Conservation (phyloP, 2,888 invertebrate species). For the Smittia aterrima region DNA sequence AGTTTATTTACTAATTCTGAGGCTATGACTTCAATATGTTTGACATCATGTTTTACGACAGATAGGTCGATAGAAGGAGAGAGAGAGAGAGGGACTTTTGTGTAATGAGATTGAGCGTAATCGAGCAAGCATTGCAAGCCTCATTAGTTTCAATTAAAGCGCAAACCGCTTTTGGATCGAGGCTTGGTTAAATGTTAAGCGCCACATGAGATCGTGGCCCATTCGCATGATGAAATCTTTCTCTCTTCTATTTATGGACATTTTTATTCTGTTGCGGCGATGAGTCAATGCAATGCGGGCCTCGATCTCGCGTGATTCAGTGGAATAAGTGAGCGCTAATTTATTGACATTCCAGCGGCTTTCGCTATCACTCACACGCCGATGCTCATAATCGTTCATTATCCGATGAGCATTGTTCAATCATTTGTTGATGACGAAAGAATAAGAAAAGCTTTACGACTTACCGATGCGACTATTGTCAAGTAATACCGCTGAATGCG, state of each 20-base stretch:
- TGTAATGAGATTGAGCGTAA: slow-evolving; percentile 27
- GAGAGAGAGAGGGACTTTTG: neutral
- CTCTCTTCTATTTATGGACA: slow-evolving; percentile 32
- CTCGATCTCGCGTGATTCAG: slow-evolving; percentile 21
- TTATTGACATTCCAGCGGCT: neutral
- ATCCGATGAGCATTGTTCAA: neutral
- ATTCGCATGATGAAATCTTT: neutral
- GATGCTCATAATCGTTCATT: neutral
- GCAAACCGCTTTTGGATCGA: neutral
- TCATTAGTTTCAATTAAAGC: slow-evolving; percentile 22
- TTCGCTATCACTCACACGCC: neutral
- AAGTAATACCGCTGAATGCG: slow-evolving; percentile 75
- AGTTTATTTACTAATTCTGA: slow-evolving; percentile 34
- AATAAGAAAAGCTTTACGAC: slow-evolving; percentile 47
- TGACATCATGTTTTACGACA: slow-evolving; percentile 31
- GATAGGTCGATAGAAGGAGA: slow-evolving; percentile 10
- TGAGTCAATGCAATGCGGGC: slow-evolving; percentile 18
- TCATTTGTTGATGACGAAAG: neutral
- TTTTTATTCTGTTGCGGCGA: neutral
- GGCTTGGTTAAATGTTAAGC: slow-evolving; percentile 21
- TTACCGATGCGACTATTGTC: slow-evolving; percentile 76
- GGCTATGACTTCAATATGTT: slow-evolving; percentile 24
- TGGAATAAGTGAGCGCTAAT: neutral
- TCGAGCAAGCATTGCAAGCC: neutral
- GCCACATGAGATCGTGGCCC: neutral